These are phyloP conservation scores for Hermodice carunculata DNA, from an alignment of 2,888 invertebrate species.

Conservation along the genomic window DNA sequence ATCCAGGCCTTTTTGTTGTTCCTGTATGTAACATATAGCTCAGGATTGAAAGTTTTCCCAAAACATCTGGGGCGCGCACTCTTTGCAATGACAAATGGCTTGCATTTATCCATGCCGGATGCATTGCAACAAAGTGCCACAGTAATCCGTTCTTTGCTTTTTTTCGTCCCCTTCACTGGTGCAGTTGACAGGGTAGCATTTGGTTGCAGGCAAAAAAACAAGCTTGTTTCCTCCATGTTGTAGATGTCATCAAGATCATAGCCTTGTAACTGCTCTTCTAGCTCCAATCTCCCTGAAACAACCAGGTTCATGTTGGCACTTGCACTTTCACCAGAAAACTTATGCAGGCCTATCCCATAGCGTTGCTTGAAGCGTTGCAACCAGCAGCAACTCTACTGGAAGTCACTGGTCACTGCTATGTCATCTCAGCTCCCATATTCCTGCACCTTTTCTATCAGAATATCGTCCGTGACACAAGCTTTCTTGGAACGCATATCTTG, in stretches of 20 bases:
- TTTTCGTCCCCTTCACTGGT: conserved; percentile 18
- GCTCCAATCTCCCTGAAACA: background rate
- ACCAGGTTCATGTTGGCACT: background rate
- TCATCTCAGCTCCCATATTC: background rate
- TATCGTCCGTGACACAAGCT: background rate
- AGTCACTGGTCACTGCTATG: background rate
- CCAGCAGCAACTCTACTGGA: background rate
- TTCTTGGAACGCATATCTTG: background rate
- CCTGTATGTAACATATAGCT: conserved; percentile 13
- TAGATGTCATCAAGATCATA: conserved; percentile 33
- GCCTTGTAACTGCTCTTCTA: conserved; percentile 4
- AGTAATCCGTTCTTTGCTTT: conserved; percentile 30
- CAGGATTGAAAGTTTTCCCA: conserved; percentile 27
- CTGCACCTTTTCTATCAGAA: conserved; percentile 6
- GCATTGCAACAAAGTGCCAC: conserved; percentile 22
- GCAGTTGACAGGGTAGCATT: conserved; percentile 25
- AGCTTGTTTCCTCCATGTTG: conserved; percentile 37
- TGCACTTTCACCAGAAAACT: background rate
- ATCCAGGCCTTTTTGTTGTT: conserved; percentile 42
- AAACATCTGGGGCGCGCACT: conserved; percentile 7
- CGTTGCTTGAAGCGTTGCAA: background rate
- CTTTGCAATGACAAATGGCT: conserved; percentile 36
- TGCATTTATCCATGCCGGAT: conserved; percentile 27
- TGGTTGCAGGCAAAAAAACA: conserved; percentile 33
- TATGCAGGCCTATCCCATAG: background rate